phyloP scores from a whole-genome alignment of 2,888 invertebrate genomes.

The Drosophila cracens region DNA sequence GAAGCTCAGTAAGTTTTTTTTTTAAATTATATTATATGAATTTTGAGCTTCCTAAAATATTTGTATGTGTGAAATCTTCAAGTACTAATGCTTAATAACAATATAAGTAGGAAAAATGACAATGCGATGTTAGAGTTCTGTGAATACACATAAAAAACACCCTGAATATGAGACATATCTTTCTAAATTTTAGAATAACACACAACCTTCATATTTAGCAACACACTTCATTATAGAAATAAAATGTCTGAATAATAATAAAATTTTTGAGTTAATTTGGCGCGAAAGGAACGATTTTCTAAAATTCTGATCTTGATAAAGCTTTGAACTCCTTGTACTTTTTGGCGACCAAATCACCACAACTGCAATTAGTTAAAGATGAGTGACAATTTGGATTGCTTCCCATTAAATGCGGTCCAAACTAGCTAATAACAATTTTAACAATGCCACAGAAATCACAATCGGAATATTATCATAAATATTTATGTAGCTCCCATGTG shows the following conservation, averaged over 20 bases:
- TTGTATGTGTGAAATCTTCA: no score
- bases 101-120: no score
- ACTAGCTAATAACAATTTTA: neutral
- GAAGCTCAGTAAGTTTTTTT: neutral
- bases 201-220: neutral
- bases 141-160: no score
- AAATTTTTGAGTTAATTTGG: neutral
- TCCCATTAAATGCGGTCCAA: neutral
- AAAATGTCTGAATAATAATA: no score
- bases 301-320: neutral
- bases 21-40: neutral
- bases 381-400: neutral
- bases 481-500: neutral
- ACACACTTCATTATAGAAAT: neutral
- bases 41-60: neutral
- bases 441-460: neutral
- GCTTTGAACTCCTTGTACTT: neutral
- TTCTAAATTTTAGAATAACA: no score
- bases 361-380: neutral
- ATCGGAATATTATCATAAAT: neutral
- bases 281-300: neutral
- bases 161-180: no score
- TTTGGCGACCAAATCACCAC: no score
- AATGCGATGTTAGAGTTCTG: no score
- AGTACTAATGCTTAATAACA: no score